Conservation (phyloP, 2,797 vertebrate species). For the Hyperoplus lanceolatus region DNA sequence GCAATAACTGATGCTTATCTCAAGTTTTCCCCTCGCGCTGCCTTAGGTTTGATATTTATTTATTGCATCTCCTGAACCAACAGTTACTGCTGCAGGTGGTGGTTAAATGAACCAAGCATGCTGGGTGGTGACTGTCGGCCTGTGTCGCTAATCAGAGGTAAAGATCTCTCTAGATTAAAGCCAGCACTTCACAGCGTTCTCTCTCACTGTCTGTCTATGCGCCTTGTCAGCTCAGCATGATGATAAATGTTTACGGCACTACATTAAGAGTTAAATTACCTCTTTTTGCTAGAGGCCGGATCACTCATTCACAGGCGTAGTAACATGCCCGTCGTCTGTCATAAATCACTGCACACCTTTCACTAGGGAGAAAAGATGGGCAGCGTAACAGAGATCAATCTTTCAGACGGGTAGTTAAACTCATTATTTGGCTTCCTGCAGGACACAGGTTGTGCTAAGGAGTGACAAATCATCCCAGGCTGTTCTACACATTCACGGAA, state of each 20-base stretch:
- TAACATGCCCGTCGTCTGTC: conserved; percentile 55
- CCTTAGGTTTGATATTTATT: conserved; percentile 43
- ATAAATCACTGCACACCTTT: conserved; percentile 80
- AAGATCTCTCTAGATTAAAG: conserved; percentile 67
- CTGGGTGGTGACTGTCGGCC: conserved; percentile 47
- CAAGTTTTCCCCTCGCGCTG: conserved; percentile 12
- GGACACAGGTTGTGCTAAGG: conserved; percentile 71
- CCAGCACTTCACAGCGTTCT: conserved; percentile 42
- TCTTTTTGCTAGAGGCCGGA: conserved; percentile 76
- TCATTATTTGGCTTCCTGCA: conserved; percentile 83
- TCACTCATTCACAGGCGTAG: conserved; percentile 75
- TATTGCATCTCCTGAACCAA: conserved; percentile 41
- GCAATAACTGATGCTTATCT: conserved; percentile 39
- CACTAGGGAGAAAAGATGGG: conserved; percentile 63
- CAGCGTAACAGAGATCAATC: conserved; percentile 80
- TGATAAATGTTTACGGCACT: conserved; percentile 84
- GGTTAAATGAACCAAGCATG: conserved; percentile 48
- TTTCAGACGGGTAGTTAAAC: conserved; percentile 79
- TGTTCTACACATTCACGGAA: conserved; percentile 73
- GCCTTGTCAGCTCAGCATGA: conserved; percentile 58
- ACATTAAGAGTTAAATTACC: conserved; percentile 82
- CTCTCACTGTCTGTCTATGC: conserved; percentile 40
- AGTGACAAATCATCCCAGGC: conserved; percentile 74
- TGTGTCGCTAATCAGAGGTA: conserved; percentile 59
- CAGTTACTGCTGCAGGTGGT: conserved; percentile 43